These are phyloP conservation scores for Acheta domesticus DNA, from an alignment of 2,888 invertebrate species.

Conservation along the genomic window DNA sequence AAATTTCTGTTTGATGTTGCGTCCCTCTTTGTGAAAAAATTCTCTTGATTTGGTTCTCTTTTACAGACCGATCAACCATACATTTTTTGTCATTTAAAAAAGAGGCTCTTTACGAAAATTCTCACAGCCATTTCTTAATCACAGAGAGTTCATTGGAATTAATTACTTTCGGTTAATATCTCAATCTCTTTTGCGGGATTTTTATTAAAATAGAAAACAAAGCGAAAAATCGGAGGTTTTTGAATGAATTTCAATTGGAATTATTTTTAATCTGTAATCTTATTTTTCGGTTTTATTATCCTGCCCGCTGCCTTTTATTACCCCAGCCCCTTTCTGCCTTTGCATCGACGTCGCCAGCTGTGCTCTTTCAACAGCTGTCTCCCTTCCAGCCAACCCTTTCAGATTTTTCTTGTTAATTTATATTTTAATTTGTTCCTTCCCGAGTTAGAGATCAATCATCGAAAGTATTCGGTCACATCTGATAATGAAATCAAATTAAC, in stretches of 20 bases:
- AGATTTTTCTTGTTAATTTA: constrained; percentile 3
- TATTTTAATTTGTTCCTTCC: constrained; percentile 18
- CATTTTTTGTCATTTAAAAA: too few relatives aligned
- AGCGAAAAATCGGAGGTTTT: neutral
- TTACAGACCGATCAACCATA: too few relatives aligned
- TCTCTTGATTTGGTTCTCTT: too few relatives aligned
- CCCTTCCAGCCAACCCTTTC: constrained; percentile 18
- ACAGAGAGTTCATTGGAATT: constrained; percentile 6
- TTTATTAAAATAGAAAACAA: constrained; percentile 11
- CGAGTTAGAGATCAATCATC: constrained; percentile 18
- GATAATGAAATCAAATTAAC: constrained; percentile 34
- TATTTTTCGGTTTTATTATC: constrained; percentile 9
- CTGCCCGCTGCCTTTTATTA: neutral
- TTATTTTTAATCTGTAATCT: constrained; percentile 18
- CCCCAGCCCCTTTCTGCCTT: neutral
- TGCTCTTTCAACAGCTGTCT: neutral
- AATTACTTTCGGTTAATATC: constrained; percentile 3
- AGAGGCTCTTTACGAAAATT: too few relatives aligned
- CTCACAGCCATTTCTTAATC: neutral
- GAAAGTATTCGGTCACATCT: constrained; percentile 26
- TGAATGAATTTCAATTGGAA: constrained; percentile 18
- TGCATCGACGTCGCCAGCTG: too few relatives aligned
- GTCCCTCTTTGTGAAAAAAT: too few relatives aligned
- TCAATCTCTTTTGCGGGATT: constrained; percentile 9
- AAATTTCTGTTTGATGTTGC: too few relatives aligned